Conservation (phyloP, 2,113 vertebrate species). For the Phasianus colchicus region DNA sequence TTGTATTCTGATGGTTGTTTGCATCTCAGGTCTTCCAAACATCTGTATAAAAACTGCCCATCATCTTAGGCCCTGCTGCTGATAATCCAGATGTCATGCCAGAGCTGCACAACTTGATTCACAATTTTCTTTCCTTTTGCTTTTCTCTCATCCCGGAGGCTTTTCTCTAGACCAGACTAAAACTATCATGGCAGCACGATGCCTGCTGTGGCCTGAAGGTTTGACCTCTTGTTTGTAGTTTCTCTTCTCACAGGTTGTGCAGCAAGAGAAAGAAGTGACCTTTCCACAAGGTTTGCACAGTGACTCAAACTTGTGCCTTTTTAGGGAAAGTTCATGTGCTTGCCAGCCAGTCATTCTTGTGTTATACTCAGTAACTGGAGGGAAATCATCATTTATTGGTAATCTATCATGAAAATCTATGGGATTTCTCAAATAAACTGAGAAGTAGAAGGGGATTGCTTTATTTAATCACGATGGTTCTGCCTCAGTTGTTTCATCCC, state of each 20-base stretch:
- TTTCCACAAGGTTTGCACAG: background rate
- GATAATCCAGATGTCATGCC: background rate
- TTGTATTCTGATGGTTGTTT: background rate
- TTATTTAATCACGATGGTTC: background rate
- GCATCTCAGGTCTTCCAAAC: background rate
- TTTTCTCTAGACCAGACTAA: background rate
- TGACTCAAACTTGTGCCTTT: background rate
- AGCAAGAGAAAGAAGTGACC: background rate
- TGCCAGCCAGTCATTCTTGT: background rate
- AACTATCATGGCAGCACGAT: background rate
- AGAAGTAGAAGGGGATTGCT: background rate
- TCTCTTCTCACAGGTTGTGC: background rate
- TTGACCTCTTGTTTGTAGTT: background rate
- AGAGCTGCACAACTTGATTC: background rate
- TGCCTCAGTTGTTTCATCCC: background rate
- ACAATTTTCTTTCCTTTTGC: background rate
- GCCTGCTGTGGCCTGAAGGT: background rate
- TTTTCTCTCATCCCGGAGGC: background rate
- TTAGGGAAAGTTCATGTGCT: background rate
- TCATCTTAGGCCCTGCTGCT: background rate
- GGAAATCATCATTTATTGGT: slow-evolving; percentile 18
- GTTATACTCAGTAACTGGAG: background rate
- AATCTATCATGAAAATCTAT: background rate
- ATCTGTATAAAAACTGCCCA: background rate
- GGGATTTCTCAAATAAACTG: slow-evolving; percentile 12